Percentiles rank a stretch among this genome's conserved stretches.
phyloP scores from a whole-genome alignment of 2,113 vertebrate genomes.

The Monarcha castaneiventris region DNA sequence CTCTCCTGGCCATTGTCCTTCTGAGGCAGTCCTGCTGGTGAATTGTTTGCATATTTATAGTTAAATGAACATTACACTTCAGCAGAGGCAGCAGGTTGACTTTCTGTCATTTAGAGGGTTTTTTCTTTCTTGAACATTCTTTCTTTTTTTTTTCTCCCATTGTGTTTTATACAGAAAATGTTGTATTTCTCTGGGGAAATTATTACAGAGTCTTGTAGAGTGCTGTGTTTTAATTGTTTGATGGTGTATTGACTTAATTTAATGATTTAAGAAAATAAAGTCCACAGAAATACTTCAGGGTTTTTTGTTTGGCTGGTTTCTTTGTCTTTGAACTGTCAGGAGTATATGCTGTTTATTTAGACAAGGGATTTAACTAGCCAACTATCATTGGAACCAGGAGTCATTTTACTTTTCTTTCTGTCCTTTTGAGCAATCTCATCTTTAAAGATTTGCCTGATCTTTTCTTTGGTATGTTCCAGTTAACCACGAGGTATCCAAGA shows the following conservation, averaged over 20 bases:
- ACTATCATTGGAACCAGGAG: background rate
- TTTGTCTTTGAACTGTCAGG: background rate
- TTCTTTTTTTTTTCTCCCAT: fast-evolving
- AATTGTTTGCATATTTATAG: background rate
- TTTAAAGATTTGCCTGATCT: background rate
- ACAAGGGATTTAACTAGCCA: background rate
- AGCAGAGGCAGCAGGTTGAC: background rate
- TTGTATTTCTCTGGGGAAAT: background rate
- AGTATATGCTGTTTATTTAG: background rate
- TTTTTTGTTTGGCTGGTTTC: background rate
- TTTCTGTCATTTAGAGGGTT: background rate
- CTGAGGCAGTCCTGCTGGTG: background rate
- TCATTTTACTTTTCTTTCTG: background rate
- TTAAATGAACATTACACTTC: background rate
- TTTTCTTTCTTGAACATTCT: background rate
- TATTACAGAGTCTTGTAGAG: background rate
- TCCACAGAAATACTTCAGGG: background rate
- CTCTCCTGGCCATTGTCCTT: background rate
- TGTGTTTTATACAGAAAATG: background rate
- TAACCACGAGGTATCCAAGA: background rate
- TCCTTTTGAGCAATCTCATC: background rate
- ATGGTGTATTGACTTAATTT: background rate
- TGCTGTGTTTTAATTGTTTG: background rate
- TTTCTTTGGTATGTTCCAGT: background rate
- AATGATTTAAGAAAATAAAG: background rate